These are phyloP conservation scores for Encarsia formosa DNA, from an alignment of 2,888 invertebrate species.

Conservation along the genomic window DNA sequence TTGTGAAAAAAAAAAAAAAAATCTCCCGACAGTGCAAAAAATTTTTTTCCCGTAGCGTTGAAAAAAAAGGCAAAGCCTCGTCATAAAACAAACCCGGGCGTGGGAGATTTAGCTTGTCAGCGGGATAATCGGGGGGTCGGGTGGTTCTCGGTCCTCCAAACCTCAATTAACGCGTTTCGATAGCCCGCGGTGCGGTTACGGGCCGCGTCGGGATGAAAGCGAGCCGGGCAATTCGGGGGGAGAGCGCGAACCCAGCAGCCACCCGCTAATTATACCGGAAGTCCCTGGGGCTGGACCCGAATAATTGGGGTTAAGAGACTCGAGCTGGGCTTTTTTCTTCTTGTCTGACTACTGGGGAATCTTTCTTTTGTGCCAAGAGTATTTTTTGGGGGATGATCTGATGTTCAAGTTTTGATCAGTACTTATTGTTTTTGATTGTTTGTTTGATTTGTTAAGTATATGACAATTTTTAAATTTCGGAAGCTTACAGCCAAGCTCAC, in stretches of 20 bases:
- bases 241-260: background rate
- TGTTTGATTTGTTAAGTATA: too few relatives aligned
- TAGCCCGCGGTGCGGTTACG: background rate
- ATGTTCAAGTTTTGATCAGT: too few relatives aligned
- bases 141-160: background rate
- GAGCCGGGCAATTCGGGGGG: background rate
- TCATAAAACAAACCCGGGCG: constrained; percentile 6
- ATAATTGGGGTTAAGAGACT: constrained; percentile 16
- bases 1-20: too few relatives aligned
- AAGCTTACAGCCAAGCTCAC: too few relatives aligned
- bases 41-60: background rate
- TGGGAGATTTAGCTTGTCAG: constrained; percentile 13
- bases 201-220: constrained; percentile 10
- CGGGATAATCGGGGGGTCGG: background rate
- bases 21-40: background rate
- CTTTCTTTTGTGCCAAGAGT: background rate
- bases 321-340: background rate
- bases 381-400: too few relatives aligned
- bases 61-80: background rate
- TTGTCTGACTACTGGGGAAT: background rate
- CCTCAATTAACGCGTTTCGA: constrained; percentile 16
- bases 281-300: background rate
- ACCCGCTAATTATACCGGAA: constrained; percentile 15
- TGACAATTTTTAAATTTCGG: too few relatives aligned
- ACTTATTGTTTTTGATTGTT: too few relatives aligned